Percentiles rank a stretch among this genome's conserved stretches.
phyloP scores from a whole-genome alignment of 2,888 invertebrate species.

The Polia nebulosa region DNA sequence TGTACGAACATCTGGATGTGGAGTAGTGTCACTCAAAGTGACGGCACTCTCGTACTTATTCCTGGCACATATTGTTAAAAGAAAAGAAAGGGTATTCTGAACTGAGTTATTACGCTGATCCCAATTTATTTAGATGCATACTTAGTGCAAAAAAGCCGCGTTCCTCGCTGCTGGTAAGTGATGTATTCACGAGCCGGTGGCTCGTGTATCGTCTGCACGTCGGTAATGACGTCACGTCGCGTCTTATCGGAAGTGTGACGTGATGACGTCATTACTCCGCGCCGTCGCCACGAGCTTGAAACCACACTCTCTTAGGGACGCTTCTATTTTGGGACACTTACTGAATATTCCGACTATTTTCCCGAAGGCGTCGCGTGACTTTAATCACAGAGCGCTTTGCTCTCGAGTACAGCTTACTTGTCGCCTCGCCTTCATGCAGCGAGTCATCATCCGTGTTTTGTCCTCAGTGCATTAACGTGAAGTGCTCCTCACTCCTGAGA shows the following conservation, averaged over 20 bases:
- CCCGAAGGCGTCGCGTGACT: not conserved
- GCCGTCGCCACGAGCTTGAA: not conserved
- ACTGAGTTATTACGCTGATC: not conserved
- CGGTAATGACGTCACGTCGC: constrained; percentile 12
- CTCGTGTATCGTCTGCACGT: not conserved
- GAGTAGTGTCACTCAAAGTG: not conserved
- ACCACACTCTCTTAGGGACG: not conserved
- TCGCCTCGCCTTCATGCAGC: not conserved
- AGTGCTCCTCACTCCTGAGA: not conserved
- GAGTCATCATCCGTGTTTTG: constrained; percentile 6
- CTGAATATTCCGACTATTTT: not conserved
- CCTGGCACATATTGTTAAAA: not conserved
- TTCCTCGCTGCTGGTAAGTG: not conserved
- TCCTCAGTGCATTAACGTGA: not conserved
- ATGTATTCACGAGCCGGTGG: not conserved
- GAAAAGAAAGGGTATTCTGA: not conserved
- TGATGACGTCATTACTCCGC: constrained; percentile 28
- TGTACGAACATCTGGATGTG: constrained; percentile 14
- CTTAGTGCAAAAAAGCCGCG: not conserved
- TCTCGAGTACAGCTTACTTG: not conserved
- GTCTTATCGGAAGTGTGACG: not conserved
- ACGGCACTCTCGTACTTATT: not conserved
- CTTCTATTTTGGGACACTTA: not conserved
- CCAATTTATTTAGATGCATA: not conserved
- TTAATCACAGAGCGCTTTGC: not conserved